Percentiles rank a stretch among this genome's conserved stretches.
Evolutionary conservation across 2,113 vertebrate genomes (phyloP).

Genomic region (Rhabdornis inornatus): DNA sequence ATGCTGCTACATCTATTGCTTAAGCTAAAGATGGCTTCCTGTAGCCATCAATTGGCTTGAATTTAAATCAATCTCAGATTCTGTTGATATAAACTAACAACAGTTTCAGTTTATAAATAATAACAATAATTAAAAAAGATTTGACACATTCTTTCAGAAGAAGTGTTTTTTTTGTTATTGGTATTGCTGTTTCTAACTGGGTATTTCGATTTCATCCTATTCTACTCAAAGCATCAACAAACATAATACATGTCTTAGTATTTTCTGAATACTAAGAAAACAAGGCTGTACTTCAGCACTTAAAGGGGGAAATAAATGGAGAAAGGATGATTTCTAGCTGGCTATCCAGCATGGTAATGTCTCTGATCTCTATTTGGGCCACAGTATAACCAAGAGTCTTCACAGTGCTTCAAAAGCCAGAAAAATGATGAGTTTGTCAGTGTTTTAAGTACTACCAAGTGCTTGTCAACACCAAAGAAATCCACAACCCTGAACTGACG

Average conservation of each 20-base stretch:
- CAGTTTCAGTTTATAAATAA: neutral
- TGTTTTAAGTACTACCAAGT: neutral
- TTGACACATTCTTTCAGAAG: neutral
- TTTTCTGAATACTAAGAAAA: neutral
- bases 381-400: neutral
- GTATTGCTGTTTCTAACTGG: neutral
- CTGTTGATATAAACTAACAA: neutral
- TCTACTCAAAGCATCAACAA: neutral
- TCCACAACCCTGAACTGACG: neutral
- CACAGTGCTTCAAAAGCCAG: neutral
- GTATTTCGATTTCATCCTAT: neutral
- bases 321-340: neutral
- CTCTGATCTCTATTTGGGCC: neutral
- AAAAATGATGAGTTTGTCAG: neutral
- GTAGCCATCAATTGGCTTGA: neutral
- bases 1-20: neutral
- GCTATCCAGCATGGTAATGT: neutral
- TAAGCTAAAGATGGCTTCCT: neutral
- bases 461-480: neutral
- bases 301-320: neutral
- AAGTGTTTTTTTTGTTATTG: neutral
- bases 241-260: fast-evolving
- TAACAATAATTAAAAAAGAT: neutral
- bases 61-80: neutral
- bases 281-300: neutral